These are phyloP conservation scores for Trachelipus rathkii DNA, from an alignment of 1,140 invertebrate genomes.

Conservation along the genomic window DNA sequence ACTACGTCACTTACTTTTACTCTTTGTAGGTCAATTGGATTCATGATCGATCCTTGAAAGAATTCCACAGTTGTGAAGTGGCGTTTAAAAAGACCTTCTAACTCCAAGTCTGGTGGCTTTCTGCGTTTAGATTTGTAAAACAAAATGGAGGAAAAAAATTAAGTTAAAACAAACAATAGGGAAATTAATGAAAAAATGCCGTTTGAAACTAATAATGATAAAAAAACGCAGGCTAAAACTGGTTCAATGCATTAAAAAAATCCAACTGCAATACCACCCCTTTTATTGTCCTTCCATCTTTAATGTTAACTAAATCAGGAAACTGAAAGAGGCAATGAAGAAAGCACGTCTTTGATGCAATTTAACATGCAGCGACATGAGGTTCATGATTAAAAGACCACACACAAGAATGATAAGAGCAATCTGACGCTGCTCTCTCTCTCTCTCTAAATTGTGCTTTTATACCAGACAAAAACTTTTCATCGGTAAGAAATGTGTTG, in stretches of 20 bases:
- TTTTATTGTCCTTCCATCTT: neutral
- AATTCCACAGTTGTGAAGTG: constrained; percentile 99
- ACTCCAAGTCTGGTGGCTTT: constrained; percentile 77
- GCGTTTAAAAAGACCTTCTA: constrained; percentile 98
- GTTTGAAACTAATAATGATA: constrained; percentile 14
- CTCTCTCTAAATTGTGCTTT: neutral
- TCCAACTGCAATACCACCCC: neutral
- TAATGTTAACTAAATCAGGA: neutral
- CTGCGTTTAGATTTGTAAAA: constrained; percentile 48
- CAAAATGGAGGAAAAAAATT: constrained; percentile 22
- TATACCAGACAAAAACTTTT: too few relatives aligned
- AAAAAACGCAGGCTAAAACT: constrained; percentile 23
- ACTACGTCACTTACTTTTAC: constrained; percentile 73
- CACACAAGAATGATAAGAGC: neutral
- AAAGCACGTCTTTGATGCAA: neutral
- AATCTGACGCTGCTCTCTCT: neutral
- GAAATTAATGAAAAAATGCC: constrained; percentile 23
- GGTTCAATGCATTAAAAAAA: neutral
- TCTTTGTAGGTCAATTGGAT: constrained; percentile 96
- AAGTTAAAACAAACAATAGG: constrained; percentile 24
- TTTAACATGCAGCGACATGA: constrained; percentile 1
- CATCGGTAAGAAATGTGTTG: too few relatives aligned
- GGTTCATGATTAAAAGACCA: neutral
- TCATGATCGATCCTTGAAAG: constrained; percentile 99
- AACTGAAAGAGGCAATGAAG: neutral